These are phyloP conservation scores for Leucophora obtusa DNA, from an alignment of 2,888 invertebrate species.

Conservation along the genomic window DNA sequence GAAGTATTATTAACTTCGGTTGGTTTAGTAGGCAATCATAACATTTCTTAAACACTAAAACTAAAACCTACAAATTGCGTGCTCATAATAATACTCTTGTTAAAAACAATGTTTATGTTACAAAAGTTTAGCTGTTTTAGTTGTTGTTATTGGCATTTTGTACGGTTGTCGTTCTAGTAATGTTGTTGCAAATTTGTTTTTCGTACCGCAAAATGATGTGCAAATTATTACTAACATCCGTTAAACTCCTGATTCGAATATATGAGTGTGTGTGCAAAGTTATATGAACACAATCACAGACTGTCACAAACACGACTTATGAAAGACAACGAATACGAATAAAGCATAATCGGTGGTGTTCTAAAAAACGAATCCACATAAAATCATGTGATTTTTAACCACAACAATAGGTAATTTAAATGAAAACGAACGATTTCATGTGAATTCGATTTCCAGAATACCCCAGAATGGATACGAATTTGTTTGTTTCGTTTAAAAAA, in stretches of 20 bases:
- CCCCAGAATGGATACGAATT: no score
- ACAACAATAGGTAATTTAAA: no score
- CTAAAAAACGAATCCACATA: no score
- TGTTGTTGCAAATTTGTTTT: conserved; percentile 29
- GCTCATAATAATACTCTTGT: conserved; percentile 55
- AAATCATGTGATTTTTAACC: no score
- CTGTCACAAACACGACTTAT: neutral
- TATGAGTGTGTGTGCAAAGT: neutral
- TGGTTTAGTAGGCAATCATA: conserved; percentile 48
- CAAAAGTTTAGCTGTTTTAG: conserved; percentile 26
- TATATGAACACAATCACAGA: neutral
- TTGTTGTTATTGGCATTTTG: neutral
- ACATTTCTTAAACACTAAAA: conserved; percentile 33
- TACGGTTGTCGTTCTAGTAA: conserved; percentile 11
- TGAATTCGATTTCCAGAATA: no score
- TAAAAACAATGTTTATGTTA: conserved; percentile 22
- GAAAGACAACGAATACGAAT: neutral
- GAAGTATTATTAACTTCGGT: conserved; percentile 7
- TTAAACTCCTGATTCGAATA: conserved; percentile 25
- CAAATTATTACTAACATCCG: conserved; percentile 63
- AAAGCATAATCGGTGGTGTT: no score
- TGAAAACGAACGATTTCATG: no score
- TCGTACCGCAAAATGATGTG: conserved; percentile 62
- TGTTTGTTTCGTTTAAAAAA: no score
- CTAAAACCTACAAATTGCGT: conserved; percentile 56